Evolutionary conservation across 2,888 invertebrate species (phyloP).

Genomic region (Callimorpha dominula): DNA sequence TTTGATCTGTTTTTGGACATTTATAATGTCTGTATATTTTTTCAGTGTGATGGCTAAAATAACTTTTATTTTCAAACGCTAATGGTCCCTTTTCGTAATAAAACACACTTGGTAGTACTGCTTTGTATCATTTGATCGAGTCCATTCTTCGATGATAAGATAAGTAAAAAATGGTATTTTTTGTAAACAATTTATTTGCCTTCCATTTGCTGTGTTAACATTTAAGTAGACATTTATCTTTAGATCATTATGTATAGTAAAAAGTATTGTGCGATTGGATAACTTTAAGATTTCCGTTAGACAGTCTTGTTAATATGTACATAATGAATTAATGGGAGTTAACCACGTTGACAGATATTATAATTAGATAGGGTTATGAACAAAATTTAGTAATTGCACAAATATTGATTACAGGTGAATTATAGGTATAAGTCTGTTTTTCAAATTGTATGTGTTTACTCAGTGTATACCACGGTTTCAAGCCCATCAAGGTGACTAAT

Average conservation of each 20-base stretch:
- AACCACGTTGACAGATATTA: conserved; percentile 32
- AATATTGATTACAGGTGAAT: conserved; percentile 28
- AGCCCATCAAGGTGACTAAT: background rate
- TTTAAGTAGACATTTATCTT: conserved; percentile 69
- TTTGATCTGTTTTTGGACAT: too few relatives aligned
- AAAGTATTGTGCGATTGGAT: conserved; percentile 78
- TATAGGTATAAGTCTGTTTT: conserved; percentile 27
- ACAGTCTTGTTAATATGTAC: conserved; percentile 75
- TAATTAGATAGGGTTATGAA: conserved; percentile 28
- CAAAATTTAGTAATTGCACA: conserved; percentile 25
- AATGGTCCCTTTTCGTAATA: background rate
- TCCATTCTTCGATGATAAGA: background rate
- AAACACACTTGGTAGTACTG: background rate
- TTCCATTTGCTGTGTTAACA: conserved; percentile 64
- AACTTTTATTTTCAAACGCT: background rate
- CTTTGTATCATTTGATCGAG: background rate
- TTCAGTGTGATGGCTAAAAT: background rate
- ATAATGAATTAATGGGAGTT: conserved; percentile 48
- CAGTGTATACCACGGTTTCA: background rate
- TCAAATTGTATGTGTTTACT: conserved; percentile 4
- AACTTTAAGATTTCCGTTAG: conserved; percentile 64
- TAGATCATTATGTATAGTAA: conserved; percentile 64
- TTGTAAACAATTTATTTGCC: conserved; percentile 70
- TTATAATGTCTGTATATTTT: background rate
- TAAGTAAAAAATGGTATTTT: conserved; percentile 50